Evolutionary conservation across 1,140 invertebrate species (phyloP).

Genomic region (Scaptomyza hsui): DNA sequence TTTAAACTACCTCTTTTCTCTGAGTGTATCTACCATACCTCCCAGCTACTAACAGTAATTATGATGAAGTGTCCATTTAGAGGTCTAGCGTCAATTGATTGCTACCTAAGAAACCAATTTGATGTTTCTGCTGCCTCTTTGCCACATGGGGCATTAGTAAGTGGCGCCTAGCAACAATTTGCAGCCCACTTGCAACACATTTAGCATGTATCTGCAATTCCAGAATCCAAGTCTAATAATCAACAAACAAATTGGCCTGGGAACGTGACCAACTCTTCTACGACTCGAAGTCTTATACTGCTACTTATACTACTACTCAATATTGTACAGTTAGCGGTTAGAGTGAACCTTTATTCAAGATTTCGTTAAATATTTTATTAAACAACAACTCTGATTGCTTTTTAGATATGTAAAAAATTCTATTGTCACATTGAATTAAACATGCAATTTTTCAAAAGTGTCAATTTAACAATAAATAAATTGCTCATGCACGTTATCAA

Average conservation of each 20-base stretch:
- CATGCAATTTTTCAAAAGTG: no score
- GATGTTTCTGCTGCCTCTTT: neutral
- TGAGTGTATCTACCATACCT: neutral
- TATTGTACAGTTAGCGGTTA: no score
- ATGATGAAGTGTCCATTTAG: slow-evolving; percentile 6
- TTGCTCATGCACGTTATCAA: no score
- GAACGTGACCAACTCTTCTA: neutral
- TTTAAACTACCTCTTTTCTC: neutral
- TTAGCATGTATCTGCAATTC: slow-evolving; percentile 17
- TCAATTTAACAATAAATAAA: no score
- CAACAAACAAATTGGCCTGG: slow-evolving; percentile 10
- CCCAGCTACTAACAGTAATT: neutral
- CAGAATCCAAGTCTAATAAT: neutral
- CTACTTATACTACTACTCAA: no score
- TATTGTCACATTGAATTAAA: no score
- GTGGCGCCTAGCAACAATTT: slow-evolving; percentile 19
- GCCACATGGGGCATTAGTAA: neutral
- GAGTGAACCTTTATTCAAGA: no score
- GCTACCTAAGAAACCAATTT: slow-evolving; percentile 9
- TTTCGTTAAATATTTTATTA: no score
- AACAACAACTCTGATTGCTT: no score
- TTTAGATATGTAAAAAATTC: no score
- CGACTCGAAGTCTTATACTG: no score
- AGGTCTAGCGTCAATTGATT: slow-evolving; percentile 5
- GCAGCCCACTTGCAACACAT: slow-evolving; percentile 20